Base-by-base conservation (phyloP, 2,113 vertebrate genomes). In the Pristiophorus japonicus region DNA sequence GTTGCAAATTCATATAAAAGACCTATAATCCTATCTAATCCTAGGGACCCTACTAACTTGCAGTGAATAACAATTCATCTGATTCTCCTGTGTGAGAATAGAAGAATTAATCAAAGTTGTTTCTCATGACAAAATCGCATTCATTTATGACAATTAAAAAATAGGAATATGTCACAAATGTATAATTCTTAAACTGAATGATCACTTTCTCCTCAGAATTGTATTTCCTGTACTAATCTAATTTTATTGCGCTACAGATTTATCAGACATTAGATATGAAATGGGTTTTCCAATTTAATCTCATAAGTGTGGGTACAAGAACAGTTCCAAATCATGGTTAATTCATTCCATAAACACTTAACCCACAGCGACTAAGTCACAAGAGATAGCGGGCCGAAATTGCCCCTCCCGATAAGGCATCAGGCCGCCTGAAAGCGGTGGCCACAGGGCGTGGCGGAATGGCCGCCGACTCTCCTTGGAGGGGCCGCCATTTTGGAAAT, bases 31-130 rank as follows among this genome's bases (percentile, higher is more conserved):
- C 97, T 97, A 96, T 0, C 47, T 97, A 98, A 98, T 97, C 97
- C 97, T 96, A 97, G 45, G 22, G 47, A 88, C 55, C 85, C 24
- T 30, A 88, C 47, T 88, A 55, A 88, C 85, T 81, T 81, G 73
- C 97, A 97, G 97, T 97, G 97, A 98, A 98, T 98, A 98, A 98
- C 97, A 98, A 98, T 97, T 96, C 42, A 97, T 96, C 97, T 97
- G 96, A 24, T 97, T 98, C 97, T 97, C 47, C 96, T 95, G 97
- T 97, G 96, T 97, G 97, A 97, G 96, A 96, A 97, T 96, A 97
- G 97, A 97, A 97, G 96, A 96, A 95, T 97, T 97, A 97, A 97
- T 97, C 97, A 97, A 98, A 95, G 95, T 95, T 96, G 96, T 95
- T 96, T 97, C 97, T 97, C 47, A 88, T 88, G 85, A 51, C 47